Percentiles rank a stretch among this genome's conserved stretches.
Evolutionary conservation across 2,888 invertebrate species (phyloP).

Genomic region (Atrina japonica): DNA sequence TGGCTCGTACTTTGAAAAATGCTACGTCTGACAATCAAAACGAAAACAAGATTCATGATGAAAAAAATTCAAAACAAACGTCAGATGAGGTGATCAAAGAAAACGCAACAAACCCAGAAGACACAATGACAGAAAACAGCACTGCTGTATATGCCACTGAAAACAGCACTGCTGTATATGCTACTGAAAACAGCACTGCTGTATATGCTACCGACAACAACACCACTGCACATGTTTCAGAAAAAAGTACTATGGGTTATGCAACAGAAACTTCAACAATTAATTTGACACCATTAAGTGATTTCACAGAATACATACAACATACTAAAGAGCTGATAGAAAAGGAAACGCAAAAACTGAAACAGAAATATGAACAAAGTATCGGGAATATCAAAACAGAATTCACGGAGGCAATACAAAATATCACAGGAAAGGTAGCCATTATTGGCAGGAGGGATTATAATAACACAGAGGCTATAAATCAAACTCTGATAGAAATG

Average conservation of each 20-base stretch:
- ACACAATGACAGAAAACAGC: too few relatives aligned
- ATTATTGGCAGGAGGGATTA: slow-evolving; percentile 11
- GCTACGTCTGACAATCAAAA: too few relatives aligned
- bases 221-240: too few relatives aligned
- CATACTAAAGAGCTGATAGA: too few relatives aligned
- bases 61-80: background rate
- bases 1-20: slow-evolving; percentile 12
- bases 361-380: background rate
- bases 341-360: too few relatives aligned
- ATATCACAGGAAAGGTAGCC: slow-evolving; percentile 31
- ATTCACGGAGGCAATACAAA: slow-evolving; percentile 20
- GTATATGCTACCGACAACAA: too few relatives aligned
- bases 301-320: too few relatives aligned
- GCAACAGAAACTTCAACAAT: too few relatives aligned
- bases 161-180: background rate
- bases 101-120: background rate
- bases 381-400: slow-evolving; percentile 23
- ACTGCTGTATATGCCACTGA: too few relatives aligned
- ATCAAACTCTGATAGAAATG: slow-evolving; percentile 25
- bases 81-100: background rate
- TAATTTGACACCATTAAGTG: too few relatives aligned
- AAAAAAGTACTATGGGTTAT: too few relatives aligned
- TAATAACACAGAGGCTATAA: background rate
- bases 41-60: background rate
- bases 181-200: background rate